Percentiles rank a stretch among this genome's conserved stretches.
These are phyloP conservation scores for Pseudopleuronectes americanus DNA, from an alignment of 2,797 vertebrate genomes.

Conservation along the genomic window DNA sequence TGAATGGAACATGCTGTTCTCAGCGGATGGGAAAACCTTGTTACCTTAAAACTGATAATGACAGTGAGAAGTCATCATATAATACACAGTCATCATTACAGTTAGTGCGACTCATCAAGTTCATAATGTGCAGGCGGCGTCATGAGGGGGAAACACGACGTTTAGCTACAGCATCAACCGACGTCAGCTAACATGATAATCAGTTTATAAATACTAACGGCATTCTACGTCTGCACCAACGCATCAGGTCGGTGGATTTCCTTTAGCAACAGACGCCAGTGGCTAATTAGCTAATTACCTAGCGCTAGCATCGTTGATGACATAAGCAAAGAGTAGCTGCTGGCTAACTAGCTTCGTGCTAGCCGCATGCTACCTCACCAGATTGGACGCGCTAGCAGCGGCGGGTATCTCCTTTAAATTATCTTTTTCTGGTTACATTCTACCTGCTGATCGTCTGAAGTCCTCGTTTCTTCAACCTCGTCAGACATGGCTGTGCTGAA, in stretches of 20 bases:
- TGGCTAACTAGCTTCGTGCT: conserved; percentile 60
- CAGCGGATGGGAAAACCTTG: background rate
- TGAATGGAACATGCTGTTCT: background rate
- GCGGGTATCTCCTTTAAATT: background rate
- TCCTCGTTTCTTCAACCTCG: conserved; percentile 82
- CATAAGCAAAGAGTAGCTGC: conserved; percentile 32
- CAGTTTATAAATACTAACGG: rapidly evolving
- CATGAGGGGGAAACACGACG: conserved; percentile 32
- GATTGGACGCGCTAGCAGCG: conserved; percentile 2
- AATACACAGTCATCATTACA: background rate
- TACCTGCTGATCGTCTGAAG: conserved; percentile 91
- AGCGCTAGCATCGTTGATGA: conserved; percentile 16
- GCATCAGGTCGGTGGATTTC: background rate
- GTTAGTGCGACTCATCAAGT: background rate
- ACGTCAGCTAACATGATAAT: background rate
- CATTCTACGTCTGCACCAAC: background rate
- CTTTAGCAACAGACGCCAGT: background rate
- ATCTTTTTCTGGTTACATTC: background rate
- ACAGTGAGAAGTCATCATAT: background rate
- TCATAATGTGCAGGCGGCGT: conserved; percentile 7
- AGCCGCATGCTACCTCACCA: conserved; percentile 27
- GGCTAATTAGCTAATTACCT: conserved; percentile 20
- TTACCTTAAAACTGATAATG: too few species aligned
- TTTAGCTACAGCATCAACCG: background rate
- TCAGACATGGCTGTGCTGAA: conserved; percentile 84